Percentiles rank a stretch among this genome's conserved stretches.
phyloP scores from a whole-genome alignment of 2,888 invertebrate species.

The Rotaria socialis region DNA sequence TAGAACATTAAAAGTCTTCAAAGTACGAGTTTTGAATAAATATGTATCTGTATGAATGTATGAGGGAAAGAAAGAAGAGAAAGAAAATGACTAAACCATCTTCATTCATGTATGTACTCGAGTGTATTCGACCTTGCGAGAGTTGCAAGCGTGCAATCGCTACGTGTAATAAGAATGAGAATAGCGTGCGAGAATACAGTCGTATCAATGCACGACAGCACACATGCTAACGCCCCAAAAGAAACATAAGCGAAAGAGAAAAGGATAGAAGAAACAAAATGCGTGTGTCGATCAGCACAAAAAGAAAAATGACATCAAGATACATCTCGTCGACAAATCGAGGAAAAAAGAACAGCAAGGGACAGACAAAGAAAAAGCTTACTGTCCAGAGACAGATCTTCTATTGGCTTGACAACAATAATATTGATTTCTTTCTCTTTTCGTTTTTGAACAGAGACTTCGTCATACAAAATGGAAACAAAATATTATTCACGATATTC shows the following conservation, averaged over 20 bases:
- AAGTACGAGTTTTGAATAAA: background rate
- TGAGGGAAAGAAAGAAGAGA: background rate
- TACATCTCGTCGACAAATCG: background rate
- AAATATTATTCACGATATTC: background rate
- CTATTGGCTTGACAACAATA: background rate
- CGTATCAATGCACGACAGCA: background rate
- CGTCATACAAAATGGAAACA: background rate
- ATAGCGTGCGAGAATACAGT: constrained; percentile 13
- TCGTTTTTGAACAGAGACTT: no score
- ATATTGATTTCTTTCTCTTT: no score
- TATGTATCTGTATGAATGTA: background rate
- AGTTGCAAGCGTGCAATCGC: constrained; percentile 11
- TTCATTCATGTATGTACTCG: background rate
- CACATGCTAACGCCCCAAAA: background rate
- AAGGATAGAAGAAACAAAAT: background rate
- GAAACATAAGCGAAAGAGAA: background rate
- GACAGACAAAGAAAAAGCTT: background rate
- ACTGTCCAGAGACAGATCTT: background rate
- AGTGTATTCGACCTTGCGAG: constrained; percentile 1
- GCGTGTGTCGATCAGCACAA: background rate
- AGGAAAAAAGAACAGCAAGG: background rate
- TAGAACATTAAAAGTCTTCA: background rate
- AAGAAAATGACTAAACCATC: background rate
- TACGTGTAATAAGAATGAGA: constrained; percentile 1
- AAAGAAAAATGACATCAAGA: background rate